phyloP scores from a whole-genome alignment of 2,113 vertebrate species.

The Haemorhous mexicanus region DNA sequence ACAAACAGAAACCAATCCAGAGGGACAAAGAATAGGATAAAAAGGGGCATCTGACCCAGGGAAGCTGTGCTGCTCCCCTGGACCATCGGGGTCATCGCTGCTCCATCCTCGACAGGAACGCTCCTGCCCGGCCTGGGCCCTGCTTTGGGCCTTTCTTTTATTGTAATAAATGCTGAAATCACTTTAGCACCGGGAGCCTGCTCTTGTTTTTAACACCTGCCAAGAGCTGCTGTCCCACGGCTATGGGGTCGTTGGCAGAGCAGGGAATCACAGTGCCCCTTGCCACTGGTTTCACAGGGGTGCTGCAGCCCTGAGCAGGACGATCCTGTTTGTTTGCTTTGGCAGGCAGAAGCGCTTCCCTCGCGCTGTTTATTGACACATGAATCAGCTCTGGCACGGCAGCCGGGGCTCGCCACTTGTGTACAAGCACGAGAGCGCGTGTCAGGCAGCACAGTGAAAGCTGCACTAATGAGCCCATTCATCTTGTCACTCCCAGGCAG shows the following conservation, averaged over 20 bases:
- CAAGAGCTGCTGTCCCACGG: background rate
- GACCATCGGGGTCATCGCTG: too few relatives aligned
- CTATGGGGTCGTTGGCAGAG: fast-evolving
- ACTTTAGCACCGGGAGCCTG: too few relatives aligned
- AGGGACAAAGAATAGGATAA: too few relatives aligned
- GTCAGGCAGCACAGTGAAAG: constrained; percentile 35
- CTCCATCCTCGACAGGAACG: too few relatives aligned
- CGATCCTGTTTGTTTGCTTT: constrained; percentile 43
- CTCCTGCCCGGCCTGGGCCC: too few relatives aligned
- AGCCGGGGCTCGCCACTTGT: background rate
- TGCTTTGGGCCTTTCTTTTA: too few relatives aligned
- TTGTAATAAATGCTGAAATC: too few relatives aligned
- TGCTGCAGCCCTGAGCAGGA: background rate
- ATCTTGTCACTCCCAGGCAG: constrained; percentile 27
- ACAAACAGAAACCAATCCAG: too few relatives aligned
- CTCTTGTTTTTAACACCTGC: too few relatives aligned
- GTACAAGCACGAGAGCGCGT: background rate
- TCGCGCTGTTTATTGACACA: constrained; percentile 50
- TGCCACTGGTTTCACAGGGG: background rate
- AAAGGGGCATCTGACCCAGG: too few relatives aligned
- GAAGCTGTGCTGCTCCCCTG: too few relatives aligned
- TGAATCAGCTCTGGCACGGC: constrained; percentile 48
- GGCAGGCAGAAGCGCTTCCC: constrained; percentile 1
- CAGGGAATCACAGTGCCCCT: fast-evolving
- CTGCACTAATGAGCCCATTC: constrained; percentile 29